A percentile compares a stretch with the other conserved stretches of the same genome.
These are phyloP conservation scores for Brachyrhaphis roseni DNA, from an alignment of 2,797 vertebrate species.

Conservation along the genomic window DNA sequence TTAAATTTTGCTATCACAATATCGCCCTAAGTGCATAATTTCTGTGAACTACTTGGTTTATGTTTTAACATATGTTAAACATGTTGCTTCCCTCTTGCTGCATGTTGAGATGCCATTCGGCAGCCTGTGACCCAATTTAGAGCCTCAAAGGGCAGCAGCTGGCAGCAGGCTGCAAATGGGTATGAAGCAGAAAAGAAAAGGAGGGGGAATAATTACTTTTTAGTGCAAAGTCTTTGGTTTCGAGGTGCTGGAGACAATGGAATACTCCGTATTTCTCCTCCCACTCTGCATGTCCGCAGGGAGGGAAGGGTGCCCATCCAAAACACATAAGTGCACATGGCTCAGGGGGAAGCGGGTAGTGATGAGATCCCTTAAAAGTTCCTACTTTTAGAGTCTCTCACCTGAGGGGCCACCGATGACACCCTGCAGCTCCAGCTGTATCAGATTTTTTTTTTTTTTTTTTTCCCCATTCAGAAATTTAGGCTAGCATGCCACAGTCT, in stretches of 20 bases:
- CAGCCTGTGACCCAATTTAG: slow-evolving; percentile 83
- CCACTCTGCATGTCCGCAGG: slow-evolving; percentile 39
- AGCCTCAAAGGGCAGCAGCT: slow-evolving; percentile 71
- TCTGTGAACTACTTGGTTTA: neutral
- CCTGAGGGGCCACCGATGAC: slow-evolving; percentile 2
- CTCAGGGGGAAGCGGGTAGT: slow-evolving; percentile 19
- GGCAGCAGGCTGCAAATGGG: slow-evolving; percentile 59
- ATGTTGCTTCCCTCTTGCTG: slow-evolving; percentile 43
- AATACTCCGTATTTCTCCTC: slow-evolving; percentile 52
- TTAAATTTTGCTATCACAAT: neutral
- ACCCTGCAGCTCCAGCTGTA: slow-evolving; percentile 1
- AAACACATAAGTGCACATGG: slow-evolving; percentile 35
- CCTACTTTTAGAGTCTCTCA: neutral
- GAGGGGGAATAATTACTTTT: slow-evolving; percentile 78
- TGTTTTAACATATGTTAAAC: slow-evolving; percentile 6
- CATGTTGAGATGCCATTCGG: slow-evolving; percentile 73
- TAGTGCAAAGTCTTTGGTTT: slow-evolving; percentile 75
- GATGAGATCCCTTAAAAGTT: slow-evolving; percentile 29
- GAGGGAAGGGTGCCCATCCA: slow-evolving; percentile 21
- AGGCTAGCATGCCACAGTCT: slow-evolving; percentile 60
- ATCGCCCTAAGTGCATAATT: neutral
- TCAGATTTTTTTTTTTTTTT: neutral
- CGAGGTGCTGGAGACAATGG: slow-evolving; percentile 77
- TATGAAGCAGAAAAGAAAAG: slow-evolving; percentile 30
- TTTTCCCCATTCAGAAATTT: slow-evolving; percentile 47